These are phyloP conservation scores for Aphelenchoides avenae DNA, from an alignment of 1,140 invertebrate species.

Conservation along the genomic window DNA sequence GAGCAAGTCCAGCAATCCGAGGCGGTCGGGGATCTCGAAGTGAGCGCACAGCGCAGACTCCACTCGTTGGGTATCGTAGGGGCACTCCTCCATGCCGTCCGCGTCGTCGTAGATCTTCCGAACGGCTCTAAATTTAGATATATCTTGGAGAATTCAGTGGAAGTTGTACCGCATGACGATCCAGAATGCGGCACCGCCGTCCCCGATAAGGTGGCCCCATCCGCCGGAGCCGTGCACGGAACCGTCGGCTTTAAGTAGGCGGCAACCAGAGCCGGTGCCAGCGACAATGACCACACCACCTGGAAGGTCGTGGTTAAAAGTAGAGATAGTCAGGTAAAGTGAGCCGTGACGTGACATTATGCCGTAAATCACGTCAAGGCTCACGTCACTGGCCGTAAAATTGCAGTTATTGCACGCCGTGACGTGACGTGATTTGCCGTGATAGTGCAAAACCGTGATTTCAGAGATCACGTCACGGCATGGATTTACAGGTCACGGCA, in stretches of 20 bases:
- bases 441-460: too few species aligned
- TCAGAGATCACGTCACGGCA: too few species aligned
- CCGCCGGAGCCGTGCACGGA: conserved; percentile 77
- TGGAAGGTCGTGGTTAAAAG: conserved; percentile 40
- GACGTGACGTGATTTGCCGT: too few species aligned
- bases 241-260: conserved; percentile 69
- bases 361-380: not conserved
- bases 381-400: conserved; percentile 62
- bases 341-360: conserved; percentile 8
- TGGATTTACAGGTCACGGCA: too few species aligned
- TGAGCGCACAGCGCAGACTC: conserved; percentile 73
- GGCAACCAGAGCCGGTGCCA: conserved; percentile 66
- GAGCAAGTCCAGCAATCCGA: conserved; percentile 46
- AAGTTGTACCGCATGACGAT: conserved; percentile 30
- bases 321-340: conserved; percentile 2
- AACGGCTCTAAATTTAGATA: conserved; percentile 73
- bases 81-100: conserved; percentile 69
- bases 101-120: conserved; percentile 82
- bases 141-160: too few species aligned
- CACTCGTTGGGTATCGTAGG: conserved; percentile 67
- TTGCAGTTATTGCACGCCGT: too few species aligned
- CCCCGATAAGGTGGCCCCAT: conserved; percentile 88
- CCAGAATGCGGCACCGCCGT: conserved; percentile 74
- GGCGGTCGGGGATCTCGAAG: conserved; percentile 69
- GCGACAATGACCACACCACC: conserved; percentile 85